These are phyloP conservation scores for Trypoxylus dichotomus DNA, from an alignment of 1,140 invertebrate species.

Conservation along the genomic window DNA sequence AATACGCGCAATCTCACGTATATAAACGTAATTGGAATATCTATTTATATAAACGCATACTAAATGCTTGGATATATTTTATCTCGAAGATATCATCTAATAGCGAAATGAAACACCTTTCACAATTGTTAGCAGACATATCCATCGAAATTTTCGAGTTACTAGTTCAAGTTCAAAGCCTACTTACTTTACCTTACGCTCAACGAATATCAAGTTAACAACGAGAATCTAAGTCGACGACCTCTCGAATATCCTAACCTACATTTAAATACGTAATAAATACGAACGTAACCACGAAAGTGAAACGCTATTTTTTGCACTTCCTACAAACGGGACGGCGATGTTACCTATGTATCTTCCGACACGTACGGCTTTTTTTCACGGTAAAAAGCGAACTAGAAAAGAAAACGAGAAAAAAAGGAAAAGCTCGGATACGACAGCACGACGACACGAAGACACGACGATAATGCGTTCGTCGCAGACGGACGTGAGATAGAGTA, in stretches of 20 bases:
- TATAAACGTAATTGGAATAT: too few relatives aligned
- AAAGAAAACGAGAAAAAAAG: background rate
- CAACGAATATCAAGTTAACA: background rate
- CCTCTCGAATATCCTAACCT: background rate
- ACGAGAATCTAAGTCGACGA: background rate
- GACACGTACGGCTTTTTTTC: background rate
- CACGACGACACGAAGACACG: background rate
- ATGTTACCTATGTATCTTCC: background rate
- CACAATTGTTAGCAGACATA: too few relatives aligned
- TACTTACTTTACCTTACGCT: too few relatives aligned
- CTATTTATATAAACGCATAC: too few relatives aligned
- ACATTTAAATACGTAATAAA: background rate
- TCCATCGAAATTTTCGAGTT: background rate
- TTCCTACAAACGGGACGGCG: background rate
- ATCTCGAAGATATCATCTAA: too few relatives aligned
- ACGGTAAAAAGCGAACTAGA: background rate
- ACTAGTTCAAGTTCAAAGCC: background rate
- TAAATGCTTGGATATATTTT: too few relatives aligned
- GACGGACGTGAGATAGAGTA: background rate
- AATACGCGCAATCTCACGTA: too few relatives aligned
- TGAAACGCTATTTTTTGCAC: background rate
- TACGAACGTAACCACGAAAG: background rate
- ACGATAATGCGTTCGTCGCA: background rate
- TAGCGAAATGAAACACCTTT: too few relatives aligned
- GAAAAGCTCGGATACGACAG: background rate